Evolutionary conservation across 2,888 invertebrate species (phyloP).

Genomic region (Caenorhabditis wallacei): DNA sequence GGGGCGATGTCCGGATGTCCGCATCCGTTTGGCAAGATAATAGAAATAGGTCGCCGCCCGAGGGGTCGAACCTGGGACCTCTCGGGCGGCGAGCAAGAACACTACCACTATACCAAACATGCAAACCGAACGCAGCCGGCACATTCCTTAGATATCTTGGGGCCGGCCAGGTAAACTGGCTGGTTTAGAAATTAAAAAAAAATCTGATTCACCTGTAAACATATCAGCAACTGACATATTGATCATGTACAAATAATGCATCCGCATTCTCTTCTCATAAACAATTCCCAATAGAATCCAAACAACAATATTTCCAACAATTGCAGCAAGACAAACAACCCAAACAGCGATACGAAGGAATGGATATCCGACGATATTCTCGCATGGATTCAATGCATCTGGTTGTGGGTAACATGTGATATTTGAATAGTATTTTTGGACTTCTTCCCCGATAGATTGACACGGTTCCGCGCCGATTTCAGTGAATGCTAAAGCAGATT

Average conservation of each 20-base stretch:
- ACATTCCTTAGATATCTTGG: no score
- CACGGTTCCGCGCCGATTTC: constrained; percentile 69
- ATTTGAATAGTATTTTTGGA: constrained; percentile 73
- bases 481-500: constrained; percentile 56
- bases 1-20: no score
- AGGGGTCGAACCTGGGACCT: no score
- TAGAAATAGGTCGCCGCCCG: no score
- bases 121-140: no score
- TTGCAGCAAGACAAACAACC: constrained; percentile 95
- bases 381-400: constrained; percentile 92
- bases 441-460: constrained; percentile 63
- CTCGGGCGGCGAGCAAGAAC: no score
- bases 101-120: no score
- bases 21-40: no score
- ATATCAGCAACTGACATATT: constrained; percentile 97
- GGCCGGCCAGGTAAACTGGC: no score
- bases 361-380: constrained; percentile 90
- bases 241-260: constrained; percentile 95
- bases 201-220: constrained; percentile 89
- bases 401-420: constrained; percentile 86
- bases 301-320: constrained; percentile 89
- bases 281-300: constrained; percentile 86
- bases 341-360: constrained; percentile 88
- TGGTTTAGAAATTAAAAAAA: no score
- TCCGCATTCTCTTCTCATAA: constrained; percentile 88